A percentile compares a stretch with the other conserved stretches of the same genome.
Evolutionary conservation across 1,140 invertebrate genomes (phyloP).

Genomic region (Drosophila guanche): DNA sequence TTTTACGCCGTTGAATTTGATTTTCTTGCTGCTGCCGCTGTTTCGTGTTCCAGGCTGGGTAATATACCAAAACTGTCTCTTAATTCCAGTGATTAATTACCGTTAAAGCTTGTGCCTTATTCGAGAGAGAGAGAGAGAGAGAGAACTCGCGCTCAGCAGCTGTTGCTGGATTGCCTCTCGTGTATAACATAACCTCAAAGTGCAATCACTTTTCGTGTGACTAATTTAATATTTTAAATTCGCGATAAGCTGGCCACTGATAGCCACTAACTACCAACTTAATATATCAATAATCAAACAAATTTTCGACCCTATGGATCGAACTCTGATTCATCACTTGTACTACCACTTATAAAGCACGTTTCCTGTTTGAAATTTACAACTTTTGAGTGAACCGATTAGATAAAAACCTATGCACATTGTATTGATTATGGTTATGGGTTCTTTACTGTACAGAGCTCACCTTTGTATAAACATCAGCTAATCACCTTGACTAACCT

Average conservation of each 20-base stretch:
- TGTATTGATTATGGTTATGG: slow-evolving; percentile 15
- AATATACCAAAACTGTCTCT: not conserved
- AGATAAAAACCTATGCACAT: slow-evolving; percentile 26
- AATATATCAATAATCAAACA: too few species aligned
- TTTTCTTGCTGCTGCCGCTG: slow-evolving; percentile 7
- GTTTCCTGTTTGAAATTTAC: slow-evolving; percentile 31
- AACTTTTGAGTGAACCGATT: slow-evolving; percentile 34
- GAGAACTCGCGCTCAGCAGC: too few species aligned
- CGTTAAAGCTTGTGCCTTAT: too few species aligned
- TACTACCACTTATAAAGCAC: slow-evolving; percentile 12
- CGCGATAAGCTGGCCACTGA: too few species aligned
- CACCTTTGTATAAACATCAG: slow-evolving; percentile 3
- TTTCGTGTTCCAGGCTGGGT: not conserved
- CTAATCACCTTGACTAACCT: too few species aligned
- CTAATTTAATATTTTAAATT: too few species aligned
- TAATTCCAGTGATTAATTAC: too few species aligned
- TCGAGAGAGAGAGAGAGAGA: too few species aligned
- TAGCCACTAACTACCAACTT: too few species aligned
- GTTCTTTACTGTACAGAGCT: slow-evolving; percentile 35
- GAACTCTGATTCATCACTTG: slow-evolving; percentile 30
- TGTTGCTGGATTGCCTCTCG: too few species aligned
- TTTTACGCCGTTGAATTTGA: slow-evolving; percentile 16
- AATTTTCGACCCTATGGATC: not conserved
- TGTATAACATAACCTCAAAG: too few species aligned
- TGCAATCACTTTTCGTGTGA: too few species aligned